Percentiles rank a stretch among this genome's conserved stretches.
Conservation (phyloP, 2,113 vertebrate genomes). For the Plotosus lineatus region DNA sequence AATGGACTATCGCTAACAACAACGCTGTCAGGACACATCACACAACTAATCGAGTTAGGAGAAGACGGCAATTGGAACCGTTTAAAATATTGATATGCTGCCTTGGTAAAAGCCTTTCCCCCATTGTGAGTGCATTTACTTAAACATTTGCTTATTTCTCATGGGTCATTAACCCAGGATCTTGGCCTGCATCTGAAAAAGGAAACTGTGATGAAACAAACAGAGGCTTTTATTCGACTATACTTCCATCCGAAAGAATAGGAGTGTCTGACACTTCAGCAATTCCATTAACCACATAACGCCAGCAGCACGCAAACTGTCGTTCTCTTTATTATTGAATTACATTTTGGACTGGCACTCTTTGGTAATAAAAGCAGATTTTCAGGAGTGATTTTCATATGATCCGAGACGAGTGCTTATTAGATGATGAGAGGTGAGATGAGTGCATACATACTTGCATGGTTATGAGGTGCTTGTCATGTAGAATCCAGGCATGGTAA, state of each 20-base stretch:
- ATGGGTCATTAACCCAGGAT: slow-evolving; percentile 93
- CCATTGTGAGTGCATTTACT: slow-evolving; percentile 84
- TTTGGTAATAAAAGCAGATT: slow-evolving; percentile 68
- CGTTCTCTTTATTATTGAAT: slow-evolving; percentile 73
- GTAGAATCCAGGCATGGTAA: slow-evolving; percentile 64
- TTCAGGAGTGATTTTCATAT: slow-evolving; percentile 62
- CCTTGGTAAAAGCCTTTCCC: slow-evolving; percentile 86
- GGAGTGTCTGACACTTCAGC: slow-evolving; percentile 57
- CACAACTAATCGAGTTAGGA: slow-evolving; percentile 96
- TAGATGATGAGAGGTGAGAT: slow-evolving; percentile 66
- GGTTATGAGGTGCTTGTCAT: slow-evolving; percentile 61
- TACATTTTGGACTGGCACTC: slow-evolving; percentile 64
- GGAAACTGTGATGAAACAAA: slow-evolving; percentile 86
- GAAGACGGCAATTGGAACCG: slow-evolving; percentile 85
- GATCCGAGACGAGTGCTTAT: slow-evolving; percentile 64
- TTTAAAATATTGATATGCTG: slow-evolving; percentile 99
- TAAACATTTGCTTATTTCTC: slow-evolving; percentile 98
- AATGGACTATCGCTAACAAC: slow-evolving; percentile 98
- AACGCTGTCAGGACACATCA: slow-evolving; percentile 95
- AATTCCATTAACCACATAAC: slow-evolving; percentile 65
- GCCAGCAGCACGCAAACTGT: slow-evolving; percentile 63
- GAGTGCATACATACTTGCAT: slow-evolving; percentile 54
- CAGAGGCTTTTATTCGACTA: slow-evolving; percentile 65
- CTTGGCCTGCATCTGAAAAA: slow-evolving; percentile 77
- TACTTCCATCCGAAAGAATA: slow-evolving; percentile 68